Evolutionary conservation across 2,797 vertebrate species (phyloP).

Genomic region (Peromyscus eremicus): DNA sequence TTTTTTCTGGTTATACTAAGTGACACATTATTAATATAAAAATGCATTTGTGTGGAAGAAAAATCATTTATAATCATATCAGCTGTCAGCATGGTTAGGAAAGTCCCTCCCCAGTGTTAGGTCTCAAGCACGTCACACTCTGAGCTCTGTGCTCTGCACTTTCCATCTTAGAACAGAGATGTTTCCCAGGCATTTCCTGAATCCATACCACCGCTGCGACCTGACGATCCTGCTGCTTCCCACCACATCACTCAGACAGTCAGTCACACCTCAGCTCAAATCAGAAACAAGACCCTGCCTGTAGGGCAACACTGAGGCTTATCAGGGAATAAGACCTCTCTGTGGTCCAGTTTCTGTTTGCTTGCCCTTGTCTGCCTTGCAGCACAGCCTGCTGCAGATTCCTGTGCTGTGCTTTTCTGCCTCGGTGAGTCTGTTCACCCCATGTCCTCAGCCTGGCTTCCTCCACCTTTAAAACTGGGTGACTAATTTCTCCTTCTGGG

Average conservation of each 20-base stretch:
- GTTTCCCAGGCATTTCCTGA: background rate
- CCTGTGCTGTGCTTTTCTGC: background rate
- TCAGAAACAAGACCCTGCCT: background rate
- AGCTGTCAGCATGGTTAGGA: background rate
- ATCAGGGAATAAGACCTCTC: background rate
- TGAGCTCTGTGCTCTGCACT: background rate
- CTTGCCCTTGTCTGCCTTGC: background rate
- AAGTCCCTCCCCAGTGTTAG: background rate
- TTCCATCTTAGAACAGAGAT: background rate
- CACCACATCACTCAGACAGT: background rate
- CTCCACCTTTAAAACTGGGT: background rate
- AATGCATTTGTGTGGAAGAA: slow-evolving; percentile 34
- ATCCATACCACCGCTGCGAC: background rate
- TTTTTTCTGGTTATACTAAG: background rate
- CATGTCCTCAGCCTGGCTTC: background rate
- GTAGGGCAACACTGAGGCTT: background rate
- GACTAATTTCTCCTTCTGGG: background rate
- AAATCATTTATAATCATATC: background rate
- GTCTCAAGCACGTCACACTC: background rate
- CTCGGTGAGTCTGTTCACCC: background rate
- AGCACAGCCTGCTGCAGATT: background rate
- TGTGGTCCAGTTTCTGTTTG: background rate
- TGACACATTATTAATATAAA: background rate
- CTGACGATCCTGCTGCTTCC: background rate
- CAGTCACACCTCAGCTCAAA: background rate